A percentile compares a stretch with the other conserved stretches of the same genome.
Evolutionary conservation across 2,888 invertebrate species (phyloP).

Genomic region (Xylota sylvarum): DNA sequence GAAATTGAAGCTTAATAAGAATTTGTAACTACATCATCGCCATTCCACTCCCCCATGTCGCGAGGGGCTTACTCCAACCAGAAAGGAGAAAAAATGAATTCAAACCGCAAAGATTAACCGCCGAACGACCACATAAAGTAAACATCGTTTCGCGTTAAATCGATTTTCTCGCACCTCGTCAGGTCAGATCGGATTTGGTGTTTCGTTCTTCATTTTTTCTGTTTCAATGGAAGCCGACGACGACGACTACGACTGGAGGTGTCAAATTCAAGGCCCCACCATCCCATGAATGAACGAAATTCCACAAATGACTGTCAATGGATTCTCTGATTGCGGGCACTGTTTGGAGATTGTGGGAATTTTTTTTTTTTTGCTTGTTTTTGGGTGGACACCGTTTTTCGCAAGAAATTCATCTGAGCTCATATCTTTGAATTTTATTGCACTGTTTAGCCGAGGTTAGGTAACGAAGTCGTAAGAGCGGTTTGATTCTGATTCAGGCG

Average conservation of each 20-base stretch:
- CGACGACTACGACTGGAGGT: conserved; percentile 27
- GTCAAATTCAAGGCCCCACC: conserved; percentile 70
- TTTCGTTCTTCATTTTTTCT: conserved; percentile 15
- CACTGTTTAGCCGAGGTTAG: conserved; percentile 24
- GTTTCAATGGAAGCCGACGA: conserved; percentile 57
- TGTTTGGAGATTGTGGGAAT: conserved; percentile 5
- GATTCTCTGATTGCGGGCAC: conserved; percentile 24
- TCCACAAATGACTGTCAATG: conserved; percentile 70
- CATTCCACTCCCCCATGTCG: neutral
- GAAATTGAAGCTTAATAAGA: conserved; percentile 72
- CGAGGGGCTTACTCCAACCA: too few species aligned
- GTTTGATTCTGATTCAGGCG: conserved; percentile 40
- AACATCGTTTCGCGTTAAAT: conserved; percentile 75
- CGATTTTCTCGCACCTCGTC: conserved; percentile 74
- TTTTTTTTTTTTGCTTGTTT: conserved; percentile 10
- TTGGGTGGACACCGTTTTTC: conserved; percentile 51
- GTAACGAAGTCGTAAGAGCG: neutral
- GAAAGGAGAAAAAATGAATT: neutral
- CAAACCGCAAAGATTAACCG: conserved; percentile 58
- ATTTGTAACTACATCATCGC: conserved; percentile 55
- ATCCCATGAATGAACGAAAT: conserved; percentile 66
- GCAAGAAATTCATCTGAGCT: conserved; percentile 69
- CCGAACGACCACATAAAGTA: conserved; percentile 70
- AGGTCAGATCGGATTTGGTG: conserved; percentile 31
- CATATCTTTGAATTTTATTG: conserved; percentile 67